These are phyloP conservation scores for Apamea epomidion DNA, from an alignment of 2,888 invertebrate species.

Conservation along the genomic window DNA sequence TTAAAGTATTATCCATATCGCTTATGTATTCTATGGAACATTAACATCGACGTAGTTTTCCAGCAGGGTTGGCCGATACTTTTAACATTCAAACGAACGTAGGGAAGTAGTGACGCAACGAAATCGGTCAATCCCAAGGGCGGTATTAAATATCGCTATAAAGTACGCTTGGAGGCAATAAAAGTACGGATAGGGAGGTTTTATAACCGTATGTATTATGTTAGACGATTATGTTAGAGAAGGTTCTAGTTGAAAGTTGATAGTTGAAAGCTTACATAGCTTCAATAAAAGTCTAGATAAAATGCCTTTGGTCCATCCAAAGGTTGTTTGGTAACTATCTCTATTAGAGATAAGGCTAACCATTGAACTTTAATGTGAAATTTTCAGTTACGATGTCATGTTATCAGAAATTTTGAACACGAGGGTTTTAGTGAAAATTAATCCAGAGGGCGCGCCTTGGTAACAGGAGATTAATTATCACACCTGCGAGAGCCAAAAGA, in stretches of 20 bases:
- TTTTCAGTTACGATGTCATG: neutral
- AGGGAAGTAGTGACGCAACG: conserved; percentile 49
- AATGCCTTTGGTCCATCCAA: neutral
- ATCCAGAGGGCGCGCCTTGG: neutral
- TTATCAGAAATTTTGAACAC: neutral
- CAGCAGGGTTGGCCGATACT: conserved; percentile 34
- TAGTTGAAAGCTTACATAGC: neutral
- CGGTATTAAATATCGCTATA: conserved; percentile 64
- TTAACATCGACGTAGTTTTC: conserved; percentile 7
- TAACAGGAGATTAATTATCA: conserved; percentile 28
- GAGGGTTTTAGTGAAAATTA: neutral
- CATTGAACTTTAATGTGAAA: neutral
- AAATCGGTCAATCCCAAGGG: conserved; percentile 64
- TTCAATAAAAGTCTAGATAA: conserved; percentile 4
- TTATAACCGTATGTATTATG: conserved; percentile 45
- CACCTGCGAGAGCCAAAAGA: neutral
- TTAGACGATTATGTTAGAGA: no score
- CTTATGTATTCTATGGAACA: neutral
- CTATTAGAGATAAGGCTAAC: neutral
- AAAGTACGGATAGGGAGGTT: conserved; percentile 52
- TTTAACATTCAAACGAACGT: conserved; percentile 53
- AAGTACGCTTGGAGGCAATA: conserved; percentile 56
- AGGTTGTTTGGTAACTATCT: neutral
- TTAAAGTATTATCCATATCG: neutral
- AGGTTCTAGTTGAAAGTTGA: conserved; percentile 18